Evolutionary conservation across 2,113 vertebrate genomes (phyloP), one percentile per base, ranked within the genome.

Genomic region (Siphamia tubifer): DNA sequence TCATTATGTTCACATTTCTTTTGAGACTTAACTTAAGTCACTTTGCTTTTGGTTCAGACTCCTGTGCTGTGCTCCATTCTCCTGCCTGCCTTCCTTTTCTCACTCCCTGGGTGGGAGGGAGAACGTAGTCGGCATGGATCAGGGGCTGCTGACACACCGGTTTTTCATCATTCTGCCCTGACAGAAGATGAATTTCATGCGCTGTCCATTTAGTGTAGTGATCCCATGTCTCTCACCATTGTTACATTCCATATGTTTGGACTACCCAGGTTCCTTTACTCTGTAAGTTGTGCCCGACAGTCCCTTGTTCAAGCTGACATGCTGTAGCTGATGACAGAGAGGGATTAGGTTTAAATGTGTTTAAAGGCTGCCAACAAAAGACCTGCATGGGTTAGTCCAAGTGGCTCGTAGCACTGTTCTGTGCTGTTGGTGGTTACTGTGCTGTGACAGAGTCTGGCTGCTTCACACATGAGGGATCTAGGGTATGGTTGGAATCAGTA

Each of bases 91-190:
- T 30, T 42, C 47, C 39, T 20, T 62, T 32, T 51, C 28, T 31
- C 27, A 70, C 66, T 82, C 34, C 10, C 31, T 73, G 71, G 78
- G 81, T 68, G 76, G 79, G 69, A 77, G 74, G 42, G 39, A 56
- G 57, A 38, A 20, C 56, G 51, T 27, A 61, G 78, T 81, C 35
- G 3, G 55, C 38, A 27, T 19, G 65, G 57, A 70, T 78, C 77
- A 79, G 63, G 34, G 66, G 71, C 71, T 83, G 81, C 48, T 83
- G 82, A 87, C 81, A 52, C 35, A 40, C 56, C 69, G 76, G 69
- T 64, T 83, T 82, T 84, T 83, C 62, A 68, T 85, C 67, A 56
- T 66, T 69, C 78, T 28, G 36, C 55, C 48, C 30, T 51, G 40
- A 64, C 68, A 67, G 55, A 56, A 73, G 78, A 82, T 36, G 2